Percentiles rank a stretch among this genome's conserved stretches.
These are phyloP conservation scores for Anoplolepis gracilipes DNA, from an alignment of 1,140 invertebrate species.

Conservation along the genomic window DNA sequence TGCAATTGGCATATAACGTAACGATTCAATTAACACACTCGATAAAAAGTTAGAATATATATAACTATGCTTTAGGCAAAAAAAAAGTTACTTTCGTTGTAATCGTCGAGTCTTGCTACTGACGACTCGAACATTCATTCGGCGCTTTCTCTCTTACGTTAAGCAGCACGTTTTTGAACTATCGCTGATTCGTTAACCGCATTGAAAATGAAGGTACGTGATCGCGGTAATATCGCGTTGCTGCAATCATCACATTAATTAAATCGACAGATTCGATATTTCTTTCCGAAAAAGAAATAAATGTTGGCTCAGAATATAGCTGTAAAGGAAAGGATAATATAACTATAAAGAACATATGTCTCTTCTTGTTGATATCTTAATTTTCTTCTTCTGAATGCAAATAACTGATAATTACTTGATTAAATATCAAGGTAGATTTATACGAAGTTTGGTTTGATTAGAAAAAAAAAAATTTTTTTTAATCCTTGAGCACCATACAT, in stretches of 20 bases:
- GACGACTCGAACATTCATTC: background rate
- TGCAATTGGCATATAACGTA: background rate
- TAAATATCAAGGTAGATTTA: background rate
- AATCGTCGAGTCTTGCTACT: constrained; percentile 29
- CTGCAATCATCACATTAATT: constrained; percentile 3
- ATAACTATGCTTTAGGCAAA: constrained; percentile 4
- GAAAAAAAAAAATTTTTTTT: no score
- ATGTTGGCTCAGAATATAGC: no score
- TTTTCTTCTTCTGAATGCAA: no score
- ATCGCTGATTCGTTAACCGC: background rate
- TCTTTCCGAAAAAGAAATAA: background rate
- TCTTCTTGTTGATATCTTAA: background rate
- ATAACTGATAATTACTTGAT: background rate
- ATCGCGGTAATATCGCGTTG: background rate
- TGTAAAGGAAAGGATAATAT: no score
- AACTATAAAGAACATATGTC: no score
- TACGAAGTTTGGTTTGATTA: no score
- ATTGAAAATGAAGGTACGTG: background rate
- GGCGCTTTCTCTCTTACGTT: constrained; percentile 60
- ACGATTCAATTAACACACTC: constrained; percentile 21
- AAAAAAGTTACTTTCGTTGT: constrained; percentile 54
- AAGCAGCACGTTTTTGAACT: background rate
- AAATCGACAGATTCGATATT: background rate
- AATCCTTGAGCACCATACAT: no score
- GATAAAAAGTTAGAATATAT: background rate